phyloP scores from a whole-genome alignment of 2,797 vertebrate species.

The Acanthurus tractus region DNA sequence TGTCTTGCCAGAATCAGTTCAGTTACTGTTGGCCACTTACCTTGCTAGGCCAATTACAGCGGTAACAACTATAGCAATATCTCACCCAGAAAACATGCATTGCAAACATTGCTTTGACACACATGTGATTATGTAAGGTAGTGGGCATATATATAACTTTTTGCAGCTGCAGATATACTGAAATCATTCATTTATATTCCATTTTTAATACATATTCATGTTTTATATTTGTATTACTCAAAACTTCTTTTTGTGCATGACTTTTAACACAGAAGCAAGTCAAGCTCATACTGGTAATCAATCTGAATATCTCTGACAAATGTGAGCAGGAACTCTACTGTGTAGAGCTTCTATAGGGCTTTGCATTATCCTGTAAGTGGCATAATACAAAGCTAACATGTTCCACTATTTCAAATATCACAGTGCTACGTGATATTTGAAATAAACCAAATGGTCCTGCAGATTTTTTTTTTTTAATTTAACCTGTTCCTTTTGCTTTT shows the following conservation, averaged over 20 bases:
- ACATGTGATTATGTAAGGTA: background rate
- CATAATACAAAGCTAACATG: slow-evolving; percentile 47
- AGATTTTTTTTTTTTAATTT: background rate
- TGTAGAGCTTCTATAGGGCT: slow-evolving; percentile 49
- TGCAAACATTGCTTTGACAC: slow-evolving; percentile 23
- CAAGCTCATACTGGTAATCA: background rate
- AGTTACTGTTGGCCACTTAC: slow-evolving; percentile 25
- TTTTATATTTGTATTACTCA: background rate
- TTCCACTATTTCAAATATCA: slow-evolving; percentile 48
- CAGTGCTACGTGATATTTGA: slow-evolving; percentile 32
- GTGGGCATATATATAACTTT: slow-evolving; percentile 1
- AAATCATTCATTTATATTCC: slow-evolving; percentile 2
- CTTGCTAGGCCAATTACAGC: slow-evolving; percentile 7
- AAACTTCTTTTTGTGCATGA: background rate
- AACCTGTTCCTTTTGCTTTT: slow-evolving; percentile 5
- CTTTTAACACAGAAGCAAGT: slow-evolving; percentile 4
- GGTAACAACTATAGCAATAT: slow-evolving; percentile 36
- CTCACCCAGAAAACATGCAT: slow-evolving; percentile 14
- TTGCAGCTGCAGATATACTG: background rate
- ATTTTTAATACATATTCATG: slow-evolving; percentile 3
- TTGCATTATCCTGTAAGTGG: slow-evolving; percentile 32
- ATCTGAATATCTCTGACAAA: slow-evolving; percentile 33
- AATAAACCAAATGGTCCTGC: slow-evolving; percentile 12
- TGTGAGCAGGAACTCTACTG: slow-evolving; percentile 54
- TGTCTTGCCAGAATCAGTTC: slow-evolving; percentile 33